Evolutionary conservation across 2,113 vertebrate genomes (phyloP).

Genomic region (Tinamus guttatus): DNA sequence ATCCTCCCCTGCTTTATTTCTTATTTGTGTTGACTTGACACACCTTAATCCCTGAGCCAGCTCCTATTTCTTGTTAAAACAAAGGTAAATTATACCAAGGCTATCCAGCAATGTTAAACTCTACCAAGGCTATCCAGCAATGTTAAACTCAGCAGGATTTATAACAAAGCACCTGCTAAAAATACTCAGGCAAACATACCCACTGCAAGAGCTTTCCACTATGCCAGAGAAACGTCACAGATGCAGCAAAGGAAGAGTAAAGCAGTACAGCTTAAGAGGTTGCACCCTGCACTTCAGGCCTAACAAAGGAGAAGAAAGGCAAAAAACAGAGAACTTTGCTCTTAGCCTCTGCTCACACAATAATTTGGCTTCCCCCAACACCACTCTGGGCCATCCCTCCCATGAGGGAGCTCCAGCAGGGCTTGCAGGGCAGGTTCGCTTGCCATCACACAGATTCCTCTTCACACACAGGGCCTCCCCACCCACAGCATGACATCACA

Average conservation of each 20-base stretch:
- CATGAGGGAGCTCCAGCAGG: too few relatives aligned
- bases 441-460: background rate
- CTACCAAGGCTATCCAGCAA: constrained; percentile 46
- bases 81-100: constrained; percentile 76
- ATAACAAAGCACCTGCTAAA: constrained; percentile 72
- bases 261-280: background rate
- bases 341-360: rapidly evolving
- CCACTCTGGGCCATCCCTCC: background rate
- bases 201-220: constrained; percentile 37
- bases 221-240: constrained; percentile 15
- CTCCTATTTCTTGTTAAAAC: constrained; percentile 77
- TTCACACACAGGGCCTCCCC: too few relatives aligned
- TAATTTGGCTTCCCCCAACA: background rate
- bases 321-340: background rate
- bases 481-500: too few relatives aligned
- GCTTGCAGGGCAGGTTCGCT: background rate
- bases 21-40: constrained; percentile 71
- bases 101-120: constrained; percentile 57
- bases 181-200: constrained; percentile 64
- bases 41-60: constrained; percentile 74
- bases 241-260: background rate
- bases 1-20: constrained; percentile 1
- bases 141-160: constrained; percentile 57
- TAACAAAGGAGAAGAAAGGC: background rate
- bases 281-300: too few relatives aligned